Conservation (phyloP, 1,140 invertebrate genomes). For the Pectinophora gossypiella region DNA sequence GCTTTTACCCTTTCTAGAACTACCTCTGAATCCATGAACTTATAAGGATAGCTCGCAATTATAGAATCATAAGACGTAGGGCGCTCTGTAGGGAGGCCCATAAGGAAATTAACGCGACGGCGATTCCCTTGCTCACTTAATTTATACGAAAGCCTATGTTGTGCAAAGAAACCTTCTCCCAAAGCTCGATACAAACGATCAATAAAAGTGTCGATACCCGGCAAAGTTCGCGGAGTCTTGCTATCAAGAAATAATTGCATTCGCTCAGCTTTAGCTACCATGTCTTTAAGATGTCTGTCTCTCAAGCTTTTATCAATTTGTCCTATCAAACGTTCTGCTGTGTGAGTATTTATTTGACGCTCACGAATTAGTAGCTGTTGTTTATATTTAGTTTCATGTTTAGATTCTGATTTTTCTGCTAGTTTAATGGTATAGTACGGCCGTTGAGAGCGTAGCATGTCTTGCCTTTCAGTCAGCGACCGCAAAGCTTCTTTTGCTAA, state of each 20-base stretch:
- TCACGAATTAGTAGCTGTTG: constrained; percentile 58
- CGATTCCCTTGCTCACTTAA: constrained; percentile 61
- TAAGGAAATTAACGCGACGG: constrained; percentile 58
- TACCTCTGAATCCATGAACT: constrained; percentile 59
- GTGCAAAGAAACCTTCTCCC: constrained; percentile 54
- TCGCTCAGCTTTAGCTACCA: constrained; percentile 55
- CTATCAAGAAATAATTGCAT: constrained; percentile 59
- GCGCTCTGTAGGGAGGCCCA: constrained; percentile 55
- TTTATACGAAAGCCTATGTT: constrained; percentile 59
- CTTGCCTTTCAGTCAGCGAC: constrained; percentile 68
- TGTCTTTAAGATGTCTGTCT: constrained; percentile 52
- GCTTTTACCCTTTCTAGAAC: constrained; percentile 48
- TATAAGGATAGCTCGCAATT: constrained; percentile 62
- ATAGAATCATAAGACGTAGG: constrained; percentile 63
- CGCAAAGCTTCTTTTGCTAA: constrained; percentile 63
- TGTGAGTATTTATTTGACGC: constrained; percentile 57
- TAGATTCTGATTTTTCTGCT: constrained; percentile 68
- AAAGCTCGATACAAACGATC: constrained; percentile 60
- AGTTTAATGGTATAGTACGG: constrained; percentile 76
- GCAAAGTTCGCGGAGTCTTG: constrained; percentile 54
- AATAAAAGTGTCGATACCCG: constrained; percentile 56
- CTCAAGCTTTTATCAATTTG: constrained; percentile 64
- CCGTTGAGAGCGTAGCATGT: constrained; percentile 69
- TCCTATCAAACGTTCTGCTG: constrained; percentile 62
- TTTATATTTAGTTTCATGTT: constrained; percentile 62